These are phyloP conservation scores for Dorcus hopei DNA, from an alignment of 2,888 invertebrate genomes.

Conservation along the genomic window DNA sequence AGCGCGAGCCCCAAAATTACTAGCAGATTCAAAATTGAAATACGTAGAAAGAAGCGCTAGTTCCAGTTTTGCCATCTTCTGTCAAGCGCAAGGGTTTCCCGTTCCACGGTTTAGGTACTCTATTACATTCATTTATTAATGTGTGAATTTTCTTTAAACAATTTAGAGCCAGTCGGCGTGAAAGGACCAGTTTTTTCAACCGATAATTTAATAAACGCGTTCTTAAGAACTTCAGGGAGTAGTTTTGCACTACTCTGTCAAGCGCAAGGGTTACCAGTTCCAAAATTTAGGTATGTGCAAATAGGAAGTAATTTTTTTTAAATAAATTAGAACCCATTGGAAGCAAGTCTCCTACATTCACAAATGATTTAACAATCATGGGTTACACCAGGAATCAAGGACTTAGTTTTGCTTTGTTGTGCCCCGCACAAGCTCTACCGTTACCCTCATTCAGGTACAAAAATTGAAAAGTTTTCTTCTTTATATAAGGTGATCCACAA, in stretches of 20 bases:
- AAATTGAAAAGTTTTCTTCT: too few relatives aligned
- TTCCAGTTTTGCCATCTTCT: slow-evolving; percentile 46
- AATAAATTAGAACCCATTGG: slow-evolving; percentile 43
- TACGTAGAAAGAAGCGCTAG: slow-evolving; percentile 39
- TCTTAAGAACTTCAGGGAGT: slow-evolving; percentile 26
- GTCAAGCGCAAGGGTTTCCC: slow-evolving; percentile 60
- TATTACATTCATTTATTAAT: slow-evolving; percentile 6
- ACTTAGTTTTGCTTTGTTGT: slow-evolving; percentile 50
- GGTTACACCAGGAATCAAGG: slow-evolving; percentile 15
- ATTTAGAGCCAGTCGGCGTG: slow-evolving; percentile 16
- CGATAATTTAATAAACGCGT: slow-evolving; percentile 39
- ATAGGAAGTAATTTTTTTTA: not conserved
- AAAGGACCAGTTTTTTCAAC: slow-evolving; percentile 36
- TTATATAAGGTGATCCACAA: too few relatives aligned
- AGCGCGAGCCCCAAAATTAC: slow-evolving; percentile 40
- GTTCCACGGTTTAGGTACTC: slow-evolving; percentile 53
- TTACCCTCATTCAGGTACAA: slow-evolving; percentile 56
- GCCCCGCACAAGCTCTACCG: slow-evolving; percentile 70
- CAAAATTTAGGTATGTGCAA: slow-evolving; percentile 33
- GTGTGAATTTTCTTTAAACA: not conserved
- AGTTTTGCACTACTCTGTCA: slow-evolving; percentile 70
- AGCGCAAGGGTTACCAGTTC: slow-evolving; percentile 70
- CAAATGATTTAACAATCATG: slow-evolving; percentile 31
- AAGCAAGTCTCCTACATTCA: slow-evolving; percentile 54
- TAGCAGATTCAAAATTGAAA: slow-evolving; percentile 37